Conservation (phyloP, 2,113 vertebrate genomes). For the Cyanocitta stelleri region DNA sequence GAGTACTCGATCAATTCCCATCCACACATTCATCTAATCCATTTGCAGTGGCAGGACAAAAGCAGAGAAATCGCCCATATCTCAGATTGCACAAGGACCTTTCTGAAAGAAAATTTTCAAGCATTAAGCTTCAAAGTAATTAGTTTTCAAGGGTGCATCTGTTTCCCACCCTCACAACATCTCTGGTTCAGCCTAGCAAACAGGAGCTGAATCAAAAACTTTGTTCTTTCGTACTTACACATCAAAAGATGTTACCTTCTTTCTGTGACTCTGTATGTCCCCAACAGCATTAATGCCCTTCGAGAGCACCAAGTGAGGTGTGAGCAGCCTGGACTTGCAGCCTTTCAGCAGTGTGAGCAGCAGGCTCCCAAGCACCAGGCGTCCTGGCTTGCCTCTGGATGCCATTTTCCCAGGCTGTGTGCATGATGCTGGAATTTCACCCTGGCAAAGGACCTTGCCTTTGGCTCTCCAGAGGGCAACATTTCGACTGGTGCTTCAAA, state of each 20-base stretch:
- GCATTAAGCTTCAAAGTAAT: background rate
- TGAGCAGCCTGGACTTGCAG: background rate
- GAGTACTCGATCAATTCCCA: background rate
- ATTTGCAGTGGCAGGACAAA: background rate
- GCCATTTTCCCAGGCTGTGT: background rate
- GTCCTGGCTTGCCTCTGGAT: background rate
- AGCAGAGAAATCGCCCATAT: background rate
- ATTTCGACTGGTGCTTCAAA: background rate
- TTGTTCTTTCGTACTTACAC: background rate
- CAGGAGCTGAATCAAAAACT: background rate
- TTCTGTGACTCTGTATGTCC: background rate
- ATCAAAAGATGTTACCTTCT: background rate
- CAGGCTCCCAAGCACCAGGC: background rate
- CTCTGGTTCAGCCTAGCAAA: background rate
- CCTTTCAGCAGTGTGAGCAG: background rate
- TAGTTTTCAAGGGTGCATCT: background rate
- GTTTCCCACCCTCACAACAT: background rate
- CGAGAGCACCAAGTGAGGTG: fast-evolving
- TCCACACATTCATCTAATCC: background rate
- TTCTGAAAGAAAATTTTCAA: background rate
- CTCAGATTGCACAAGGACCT: background rate
- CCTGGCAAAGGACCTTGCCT: background rate
- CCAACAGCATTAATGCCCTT: background rate
- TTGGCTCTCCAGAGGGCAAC: background rate
- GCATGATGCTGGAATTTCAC: background rate